These are phyloP conservation scores for Syrrhaptes paradoxus DNA, from an alignment of 2,113 vertebrate genomes.

Conservation along the genomic window DNA sequence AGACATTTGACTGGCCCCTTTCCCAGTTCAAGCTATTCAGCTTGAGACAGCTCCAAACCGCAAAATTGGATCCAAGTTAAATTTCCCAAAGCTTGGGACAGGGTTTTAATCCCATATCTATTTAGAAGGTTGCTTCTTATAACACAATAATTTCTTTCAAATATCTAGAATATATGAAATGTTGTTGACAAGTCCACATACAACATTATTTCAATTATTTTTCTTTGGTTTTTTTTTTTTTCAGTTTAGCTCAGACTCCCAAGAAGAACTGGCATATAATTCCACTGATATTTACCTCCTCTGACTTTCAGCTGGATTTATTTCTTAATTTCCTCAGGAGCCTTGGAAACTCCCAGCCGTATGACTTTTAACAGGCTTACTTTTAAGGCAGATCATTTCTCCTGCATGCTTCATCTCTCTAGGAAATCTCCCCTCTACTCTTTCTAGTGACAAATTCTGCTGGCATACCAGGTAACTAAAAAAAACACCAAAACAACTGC, in stretches of 20 bases:
- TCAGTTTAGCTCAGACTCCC: background rate
- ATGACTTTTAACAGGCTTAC: background rate
- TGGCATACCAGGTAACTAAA: background rate
- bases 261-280: background rate
- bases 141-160: background rate
- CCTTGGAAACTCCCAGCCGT: background rate
- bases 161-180: background rate
- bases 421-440: background rate
- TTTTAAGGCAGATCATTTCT: background rate
- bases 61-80: background rate
- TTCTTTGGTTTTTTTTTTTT: background rate
- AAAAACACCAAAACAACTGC: background rate
- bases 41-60: slow-evolving; percentile 18
- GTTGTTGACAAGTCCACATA: background rate
- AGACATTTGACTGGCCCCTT: background rate
- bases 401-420: background rate
- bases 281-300: background rate
- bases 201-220: background rate
- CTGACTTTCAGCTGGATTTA: background rate
- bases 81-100: background rate
- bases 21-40: background rate
- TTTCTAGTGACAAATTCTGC: background rate
- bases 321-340: background rate
- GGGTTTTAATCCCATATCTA: background rate
- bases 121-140: background rate